Evolutionary conservation across 2,113 vertebrate genomes (phyloP).

Genomic region (Spilogale gracilis): DNA sequence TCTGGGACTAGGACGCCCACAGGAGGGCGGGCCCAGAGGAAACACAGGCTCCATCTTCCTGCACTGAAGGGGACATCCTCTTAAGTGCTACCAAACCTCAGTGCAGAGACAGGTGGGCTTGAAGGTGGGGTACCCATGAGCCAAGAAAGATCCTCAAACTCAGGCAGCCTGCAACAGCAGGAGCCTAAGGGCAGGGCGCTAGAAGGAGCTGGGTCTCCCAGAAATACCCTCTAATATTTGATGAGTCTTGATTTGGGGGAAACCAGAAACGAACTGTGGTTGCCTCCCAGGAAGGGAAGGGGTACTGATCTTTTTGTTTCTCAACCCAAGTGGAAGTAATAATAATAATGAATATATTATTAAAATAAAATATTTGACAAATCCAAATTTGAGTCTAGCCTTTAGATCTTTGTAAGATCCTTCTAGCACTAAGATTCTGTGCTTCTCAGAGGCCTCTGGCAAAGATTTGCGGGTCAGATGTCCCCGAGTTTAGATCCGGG

Average conservation of each 20-base stretch:
- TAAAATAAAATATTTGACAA: not conserved
- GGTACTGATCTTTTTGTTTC: not conserved
- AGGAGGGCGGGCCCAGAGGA: not conserved
- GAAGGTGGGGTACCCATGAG: not conserved
- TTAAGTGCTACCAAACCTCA: not conserved
- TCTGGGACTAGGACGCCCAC: not conserved
- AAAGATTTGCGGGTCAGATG: not conserved
- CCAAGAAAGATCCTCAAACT: not conserved
- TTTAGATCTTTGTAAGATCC: not conserved
- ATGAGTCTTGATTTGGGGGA: not conserved
- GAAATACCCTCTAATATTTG: not conserved
- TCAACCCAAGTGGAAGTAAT: not conserved
- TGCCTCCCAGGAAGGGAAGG: not conserved
- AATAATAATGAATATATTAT: not conserved
- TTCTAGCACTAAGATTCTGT: not conserved
- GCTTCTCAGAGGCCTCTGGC: not conserved
- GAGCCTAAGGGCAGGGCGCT: no score
- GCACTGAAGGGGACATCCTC: not conserved
- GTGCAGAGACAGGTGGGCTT: not conserved
- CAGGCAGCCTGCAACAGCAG: not conserved
- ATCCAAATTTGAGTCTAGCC: not conserved
- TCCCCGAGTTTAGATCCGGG: no score
- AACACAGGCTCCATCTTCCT: not conserved
- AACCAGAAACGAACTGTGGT: not conserved
- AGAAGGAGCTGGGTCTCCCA: not conserved